Evolutionary conservation across 2,888 invertebrate species (phyloP).

Genomic region (Orchesellides sinensis): DNA sequence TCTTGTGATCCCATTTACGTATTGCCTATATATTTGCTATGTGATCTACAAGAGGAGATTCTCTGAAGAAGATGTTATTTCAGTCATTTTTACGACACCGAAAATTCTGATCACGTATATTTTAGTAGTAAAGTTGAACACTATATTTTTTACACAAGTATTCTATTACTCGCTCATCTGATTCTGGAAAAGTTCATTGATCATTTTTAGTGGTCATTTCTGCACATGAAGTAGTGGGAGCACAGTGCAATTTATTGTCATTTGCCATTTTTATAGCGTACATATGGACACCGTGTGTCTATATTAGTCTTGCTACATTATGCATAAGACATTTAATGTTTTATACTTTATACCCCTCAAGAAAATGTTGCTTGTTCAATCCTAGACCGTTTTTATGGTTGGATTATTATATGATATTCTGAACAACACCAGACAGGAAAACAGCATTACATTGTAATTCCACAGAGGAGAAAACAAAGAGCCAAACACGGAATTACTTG

Average conservation of each 20-base stretch:
- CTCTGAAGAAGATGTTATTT: not conserved
- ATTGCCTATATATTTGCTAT: not conserved
- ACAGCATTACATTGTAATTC: slow-evolving; percentile 9
- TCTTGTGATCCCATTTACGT: not conserved
- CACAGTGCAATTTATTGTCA: no score
- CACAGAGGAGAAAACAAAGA: not conserved
- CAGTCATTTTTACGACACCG: no score
- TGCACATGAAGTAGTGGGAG: not conserved
- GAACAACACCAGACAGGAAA: not conserved
- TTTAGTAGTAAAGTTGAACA: slow-evolving; percentile 1
- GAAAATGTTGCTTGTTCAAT: not conserved
- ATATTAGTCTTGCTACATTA: not conserved
- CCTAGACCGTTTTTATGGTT: not conserved
- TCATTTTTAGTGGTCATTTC: slow-evolving; percentile 25
- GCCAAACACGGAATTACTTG: not conserved
- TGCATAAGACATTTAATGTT: slow-evolving; percentile 16
- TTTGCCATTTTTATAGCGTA: no score
- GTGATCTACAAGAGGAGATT: slow-evolving; percentile 5
- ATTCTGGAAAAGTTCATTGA: slow-evolving; percentile 15
- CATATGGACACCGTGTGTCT: not conserved
- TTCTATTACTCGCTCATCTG: slow-evolving; percentile 17
- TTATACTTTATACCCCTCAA: not conserved
- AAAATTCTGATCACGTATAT: not conserved
- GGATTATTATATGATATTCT: not conserved
- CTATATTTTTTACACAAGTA: not conserved